Evolutionary conservation across 1,140 invertebrate genomes (phyloP), one percentile per base, ranked within the genome.

Genomic region (Drosophila ananassae): DNA sequence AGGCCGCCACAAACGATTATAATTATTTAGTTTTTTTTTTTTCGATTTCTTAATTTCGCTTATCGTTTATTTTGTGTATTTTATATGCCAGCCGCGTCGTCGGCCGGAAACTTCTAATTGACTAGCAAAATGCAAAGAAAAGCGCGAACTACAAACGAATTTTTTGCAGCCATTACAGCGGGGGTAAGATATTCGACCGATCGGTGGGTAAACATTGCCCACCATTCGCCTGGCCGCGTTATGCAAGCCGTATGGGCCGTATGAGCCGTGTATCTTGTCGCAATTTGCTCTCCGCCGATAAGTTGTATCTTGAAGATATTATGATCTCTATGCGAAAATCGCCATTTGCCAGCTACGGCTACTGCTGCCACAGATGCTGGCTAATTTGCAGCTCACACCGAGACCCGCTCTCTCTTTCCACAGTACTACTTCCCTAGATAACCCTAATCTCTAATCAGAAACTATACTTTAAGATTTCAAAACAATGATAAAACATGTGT

Each of bases 241-340:
- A 75, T 75, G 72, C 72, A 75, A 75, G 25, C 25, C 7, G 25
- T 28, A 28, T 28, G 25, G 25, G 72, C 52, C 68, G 54, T 41
- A 10, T 41, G 39, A 41, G 39, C 39, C 48, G 46, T 67, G 67
- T 64, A 39, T 50, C 62, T 66, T 25, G 46, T 60, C 32, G 78
- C 67, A 79, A 79, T 53, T 55, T 39, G 52, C 63, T 57, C 60
- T 60, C 54, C 37, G 34, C 21, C 52, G 62, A 69, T 71, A 71
- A 69, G 41, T 67, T 63, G 77, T 73, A 85, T 72, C 69, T 85
- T 63, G 62, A 75, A 72, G 74, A 79, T 89, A 82, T 89, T 85
- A 87, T 85, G 82, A 85, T 82, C 83, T 82, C 64, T 89, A 80
- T 87, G 82, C 82, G 82, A 85, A 85, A 87, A 59, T 73, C 57